phyloP scores from a whole-genome alignment of 2,797 vertebrate genomes.

The Siniperca obscura region DNA sequence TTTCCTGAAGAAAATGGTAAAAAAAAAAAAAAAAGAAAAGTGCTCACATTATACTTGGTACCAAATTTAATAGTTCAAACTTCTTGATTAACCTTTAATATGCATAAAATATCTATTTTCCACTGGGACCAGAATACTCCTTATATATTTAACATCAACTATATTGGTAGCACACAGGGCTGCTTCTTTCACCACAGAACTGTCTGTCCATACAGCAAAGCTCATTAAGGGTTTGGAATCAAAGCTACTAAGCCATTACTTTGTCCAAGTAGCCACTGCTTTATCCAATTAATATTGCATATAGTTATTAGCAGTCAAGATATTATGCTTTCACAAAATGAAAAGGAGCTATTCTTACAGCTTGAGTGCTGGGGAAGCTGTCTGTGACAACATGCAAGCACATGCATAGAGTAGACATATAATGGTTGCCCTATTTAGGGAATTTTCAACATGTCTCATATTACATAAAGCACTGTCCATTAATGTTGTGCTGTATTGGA shows the following conservation, averaged over 20 bases:
- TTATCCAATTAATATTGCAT: constrained; percentile 51
- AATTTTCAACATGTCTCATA: constrained; percentile 36
- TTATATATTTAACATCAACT: constrained; percentile 16
- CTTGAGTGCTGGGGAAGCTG: constrained; percentile 24
- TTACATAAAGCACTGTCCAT: constrained; percentile 25
- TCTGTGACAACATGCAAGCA: constrained; percentile 14
- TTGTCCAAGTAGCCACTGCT: constrained; percentile 19
- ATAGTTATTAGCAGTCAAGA: constrained; percentile 30
- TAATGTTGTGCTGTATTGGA: constrained; percentile 19
- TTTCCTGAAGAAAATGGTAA: not conserved
- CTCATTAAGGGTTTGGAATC: constrained; percentile 32
- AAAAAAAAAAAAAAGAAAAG: no score
- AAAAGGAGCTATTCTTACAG: constrained; percentile 31
- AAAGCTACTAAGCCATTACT: constrained; percentile 41
- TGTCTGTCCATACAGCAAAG: constrained; percentile 30
- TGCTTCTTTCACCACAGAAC: not conserved
- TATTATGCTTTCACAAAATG: constrained; percentile 21
- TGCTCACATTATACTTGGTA: not conserved
- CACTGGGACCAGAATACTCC: constrained; percentile 7
- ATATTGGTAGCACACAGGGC: constrained; percentile 9
- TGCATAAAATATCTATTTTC: constrained; percentile 16
- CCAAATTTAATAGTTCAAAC: constrained; percentile 6
- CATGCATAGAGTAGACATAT: constrained; percentile 14
- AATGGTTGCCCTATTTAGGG: constrained; percentile 34
- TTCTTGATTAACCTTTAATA: constrained; percentile 26